Evolutionary conservation across 2,888 invertebrate species (phyloP), one percentile per base, ranked within the genome.

Genomic region (Abscondita cerata): DNA sequence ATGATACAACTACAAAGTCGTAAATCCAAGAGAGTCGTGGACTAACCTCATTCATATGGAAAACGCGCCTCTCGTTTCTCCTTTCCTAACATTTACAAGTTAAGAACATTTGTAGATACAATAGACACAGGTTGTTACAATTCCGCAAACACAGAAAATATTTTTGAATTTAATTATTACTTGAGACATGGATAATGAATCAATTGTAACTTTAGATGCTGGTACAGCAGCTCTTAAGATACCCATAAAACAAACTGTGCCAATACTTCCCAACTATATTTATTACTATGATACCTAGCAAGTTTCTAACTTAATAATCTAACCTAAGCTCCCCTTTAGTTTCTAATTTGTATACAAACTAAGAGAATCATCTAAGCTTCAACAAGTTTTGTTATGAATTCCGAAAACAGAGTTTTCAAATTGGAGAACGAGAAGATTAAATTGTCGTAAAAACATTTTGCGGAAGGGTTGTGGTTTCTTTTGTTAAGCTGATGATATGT

Each of bases 291-390:
- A 62, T 66, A 63, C 68, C 66, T 67, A 64, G 68, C 63, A 71
- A 72, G 70, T 72, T 72, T 67, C 65, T 62, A 73, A 73, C 69
- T 72, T 68, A 65, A 67, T 72, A 73, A 73, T 72, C 73, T 69
- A 66, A 68, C 70, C 65, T 73, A 71, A 72, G 71, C 71, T 68
- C 64, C 64, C 66, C 65, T 70, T 70, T 70, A 70, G 72, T 72
- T 68, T 65, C 66, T 65, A 72, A 71, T 69, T 71, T 71, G 70
- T 71, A 61, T 62, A 68, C 65, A 70, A 69, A 67, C 65, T 67
- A 66, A 65, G 61, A 58, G 63, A 60, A 40, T 47, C 52, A 18
- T 44, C 44, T 44, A 44, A 44, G 44, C 44, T 44, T 44, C 44
- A 44, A 18, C 44, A 44, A 44, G 18, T 44, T 44, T 44, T 44